Percentiles rank a stretch among this genome's conserved stretches.
Conservation (phyloP, 2,113 vertebrate genomes). For the Lophochroa leadbeateri region DNA sequence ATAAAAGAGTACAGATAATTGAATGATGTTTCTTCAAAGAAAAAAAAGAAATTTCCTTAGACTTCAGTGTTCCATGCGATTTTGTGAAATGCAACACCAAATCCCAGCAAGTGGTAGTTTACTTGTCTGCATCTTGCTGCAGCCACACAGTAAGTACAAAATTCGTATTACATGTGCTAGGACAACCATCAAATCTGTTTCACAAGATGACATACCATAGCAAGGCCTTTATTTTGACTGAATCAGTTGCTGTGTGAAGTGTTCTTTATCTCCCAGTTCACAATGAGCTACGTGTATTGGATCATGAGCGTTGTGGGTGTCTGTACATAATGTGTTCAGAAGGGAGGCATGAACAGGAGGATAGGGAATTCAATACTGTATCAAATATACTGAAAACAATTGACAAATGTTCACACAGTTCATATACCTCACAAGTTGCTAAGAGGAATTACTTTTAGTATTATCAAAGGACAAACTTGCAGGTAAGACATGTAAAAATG, state of each 20-base stretch:
- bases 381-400: background rate
- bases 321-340: background rate
- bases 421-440: background rate
- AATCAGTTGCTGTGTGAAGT: background rate
- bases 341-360: background rate
- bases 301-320: background rate
- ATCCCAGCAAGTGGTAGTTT: background rate
- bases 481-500: background rate
- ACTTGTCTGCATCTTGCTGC: background rate
- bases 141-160: background rate
- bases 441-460: background rate
- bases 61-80: background rate
- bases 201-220: background rate
- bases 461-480: background rate
- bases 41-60: background rate
- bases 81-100: background rate
- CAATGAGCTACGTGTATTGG: background rate
- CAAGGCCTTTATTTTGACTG: background rate
- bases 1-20: background rate
- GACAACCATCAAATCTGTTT: background rate
- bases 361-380: background rate
- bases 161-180: accelerated
- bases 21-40: background rate
- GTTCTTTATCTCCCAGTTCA: background rate
- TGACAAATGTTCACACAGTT: background rate